Evolutionary conservation across 2,888 invertebrate species (phyloP), one percentile per base, ranked within the genome.

Genomic region (Sphaerophoria rueppellii): DNA sequence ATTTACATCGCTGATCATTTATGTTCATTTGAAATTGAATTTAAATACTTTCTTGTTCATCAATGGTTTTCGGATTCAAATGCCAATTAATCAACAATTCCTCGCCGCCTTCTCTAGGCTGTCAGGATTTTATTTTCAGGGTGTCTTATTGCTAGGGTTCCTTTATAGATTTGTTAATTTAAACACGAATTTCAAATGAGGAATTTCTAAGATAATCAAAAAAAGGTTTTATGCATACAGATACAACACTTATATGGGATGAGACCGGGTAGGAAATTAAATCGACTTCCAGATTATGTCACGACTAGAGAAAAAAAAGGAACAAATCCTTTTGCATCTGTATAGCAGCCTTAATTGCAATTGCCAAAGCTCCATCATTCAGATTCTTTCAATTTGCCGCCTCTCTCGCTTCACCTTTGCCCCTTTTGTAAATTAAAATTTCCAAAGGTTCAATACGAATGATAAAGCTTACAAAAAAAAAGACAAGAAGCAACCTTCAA

Each of bases 281-380:
- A 81, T 76, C 73, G 58, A 77, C 72, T 80, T 71, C 74, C 60
- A 40, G 54, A 67, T 54, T 57, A 55, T 52, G 37, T 46, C 6
- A 12, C 46, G 46, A 54, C 40, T 24, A 12, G 3, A 11, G 48
- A 55, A 6, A 12, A 43, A 14, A 70, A 54, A 65, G 65, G 69
- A 71, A 40, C 63, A 61, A 63, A 72, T 61, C 75, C 69, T 61
- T 76, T 76, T 72, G 80, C 75, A 85, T 61, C 46, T 54, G 14
- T 57, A 80, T 60, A 72, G 61, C 48, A 24, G 24, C 63, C 80
- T 80, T 85, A 85, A 85, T 85, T 85, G 80, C 76, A 69, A 85
- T 76, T 85, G 61, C 52, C 67, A 52, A 40, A 60, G 67, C 63
- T 63, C 32, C 48, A 58, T 12, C 69, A 70, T 57, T 55, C 37